These are phyloP conservation scores for Mormyrus proboscirostris DNA, from an alignment of 2,797 vertebrate genomes.

Conservation along the genomic window DNA sequence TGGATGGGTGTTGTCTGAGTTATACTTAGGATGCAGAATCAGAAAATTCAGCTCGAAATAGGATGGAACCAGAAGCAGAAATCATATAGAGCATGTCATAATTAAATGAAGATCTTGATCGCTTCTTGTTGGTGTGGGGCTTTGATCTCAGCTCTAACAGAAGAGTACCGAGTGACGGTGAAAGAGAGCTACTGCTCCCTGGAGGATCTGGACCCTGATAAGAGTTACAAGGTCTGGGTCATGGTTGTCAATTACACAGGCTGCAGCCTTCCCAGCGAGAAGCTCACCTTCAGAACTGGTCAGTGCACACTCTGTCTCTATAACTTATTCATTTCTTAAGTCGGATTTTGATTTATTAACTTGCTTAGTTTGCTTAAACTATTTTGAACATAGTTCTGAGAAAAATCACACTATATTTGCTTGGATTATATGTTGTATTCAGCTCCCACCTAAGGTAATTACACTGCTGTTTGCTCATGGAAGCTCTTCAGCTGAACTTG, in stretches of 20 bases:
- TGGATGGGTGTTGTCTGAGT: neutral
- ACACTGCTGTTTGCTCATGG: neutral
- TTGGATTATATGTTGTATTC: neutral
- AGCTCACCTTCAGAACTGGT: slow-evolving; percentile 84
- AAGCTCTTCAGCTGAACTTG: neutral
- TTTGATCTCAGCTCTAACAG: slow-evolving; percentile 69
- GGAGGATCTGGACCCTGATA: slow-evolving; percentile 89
- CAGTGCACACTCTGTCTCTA: slow-evolving; percentile 41
- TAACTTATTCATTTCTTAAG: neutral
- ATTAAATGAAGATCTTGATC: neutral
- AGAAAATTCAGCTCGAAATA: neutral
- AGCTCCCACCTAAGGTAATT: neutral
- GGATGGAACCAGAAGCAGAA: neutral
- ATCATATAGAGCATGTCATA: neutral
- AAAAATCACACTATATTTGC: neutral
- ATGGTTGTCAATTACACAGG: slow-evolving; percentile 95
- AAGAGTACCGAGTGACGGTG: slow-evolving; percentile 92
- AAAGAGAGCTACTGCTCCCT: slow-evolving; percentile 91
- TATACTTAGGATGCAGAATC: neutral
- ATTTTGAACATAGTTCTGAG: neutral
- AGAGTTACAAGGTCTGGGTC: slow-evolving; percentile 86
- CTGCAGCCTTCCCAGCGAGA: slow-evolving; percentile 88
- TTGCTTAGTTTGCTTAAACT: neutral
- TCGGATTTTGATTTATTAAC: neutral
- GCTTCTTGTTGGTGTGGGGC: neutral